Evolutionary conservation across 2,113 vertebrate genomes (phyloP).

Genomic region (Nothoprocta perdicaria): DNA sequence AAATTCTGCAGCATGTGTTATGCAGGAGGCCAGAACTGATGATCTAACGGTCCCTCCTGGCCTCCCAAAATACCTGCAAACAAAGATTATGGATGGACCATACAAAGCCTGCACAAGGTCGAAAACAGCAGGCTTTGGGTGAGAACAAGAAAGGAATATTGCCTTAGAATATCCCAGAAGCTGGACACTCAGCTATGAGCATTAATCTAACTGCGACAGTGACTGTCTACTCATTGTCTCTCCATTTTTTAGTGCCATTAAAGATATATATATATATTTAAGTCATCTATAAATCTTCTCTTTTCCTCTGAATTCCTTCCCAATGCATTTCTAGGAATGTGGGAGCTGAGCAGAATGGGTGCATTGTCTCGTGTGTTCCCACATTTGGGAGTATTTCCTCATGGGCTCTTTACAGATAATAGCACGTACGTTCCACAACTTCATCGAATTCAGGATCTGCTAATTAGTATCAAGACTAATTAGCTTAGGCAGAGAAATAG

Average conservation of each 20-base stretch:
- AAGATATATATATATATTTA: background rate
- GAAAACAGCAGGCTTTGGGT: conserved; percentile 34
- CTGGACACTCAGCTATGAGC: background rate
- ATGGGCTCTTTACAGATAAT: accelerated
- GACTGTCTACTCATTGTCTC: background rate
- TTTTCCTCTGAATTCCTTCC: conserved; percentile 1
- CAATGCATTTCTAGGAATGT: background rate
- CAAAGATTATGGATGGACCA: conserved; percentile 50
- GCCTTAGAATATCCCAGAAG: background rate
- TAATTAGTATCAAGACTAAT: background rate
- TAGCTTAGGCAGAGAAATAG: background rate
- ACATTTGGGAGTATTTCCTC: background rate
- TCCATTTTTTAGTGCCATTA: background rate
- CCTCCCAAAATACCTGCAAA: conserved; percentile 28
- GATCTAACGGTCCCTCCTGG: conserved; percentile 61
- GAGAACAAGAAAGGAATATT: conserved; percentile 47
- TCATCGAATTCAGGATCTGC: background rate
- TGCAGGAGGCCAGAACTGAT: conserved; percentile 47
- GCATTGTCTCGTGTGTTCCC: accelerated
- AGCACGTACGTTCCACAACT: background rate
- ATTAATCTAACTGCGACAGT: background rate
- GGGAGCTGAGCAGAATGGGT: accelerated
- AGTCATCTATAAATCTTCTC: background rate
- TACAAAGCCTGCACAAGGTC: conserved; percentile 37
- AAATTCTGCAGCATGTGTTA: conserved; percentile 37